Conservation (phyloP, 1,140 invertebrate genomes). For the Meteorus sp. region DNA sequence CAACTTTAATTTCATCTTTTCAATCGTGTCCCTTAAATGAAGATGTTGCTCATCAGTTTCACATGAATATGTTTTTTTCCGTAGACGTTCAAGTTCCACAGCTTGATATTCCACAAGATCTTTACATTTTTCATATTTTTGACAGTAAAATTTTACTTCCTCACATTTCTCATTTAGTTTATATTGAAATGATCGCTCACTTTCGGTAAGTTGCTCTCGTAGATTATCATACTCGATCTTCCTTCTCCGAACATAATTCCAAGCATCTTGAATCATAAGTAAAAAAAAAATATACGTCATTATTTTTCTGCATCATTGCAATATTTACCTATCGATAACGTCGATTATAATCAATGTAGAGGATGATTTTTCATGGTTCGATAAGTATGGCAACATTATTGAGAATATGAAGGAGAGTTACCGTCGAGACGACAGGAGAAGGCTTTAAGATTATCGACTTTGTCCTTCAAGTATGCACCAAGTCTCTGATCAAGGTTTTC, state of each 20-base stretch:
- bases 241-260: background rate
- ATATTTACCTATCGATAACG: too few relatives aligned
- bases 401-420: background rate
- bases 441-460: slow-evolving; percentile 5
- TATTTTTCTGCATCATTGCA: background rate
- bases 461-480: background rate
- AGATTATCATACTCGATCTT: background rate
- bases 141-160: background rate
- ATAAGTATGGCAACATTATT: too few relatives aligned
- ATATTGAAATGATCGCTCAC: background rate
- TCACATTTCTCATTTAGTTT: background rate
- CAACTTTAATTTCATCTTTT: too few relatives aligned
- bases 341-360: too few relatives aligned
- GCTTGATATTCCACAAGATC: too few relatives aligned
- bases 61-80: too few relatives aligned
- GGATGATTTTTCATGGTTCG: too few relatives aligned
- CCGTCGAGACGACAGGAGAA: background rate
- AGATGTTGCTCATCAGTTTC: too few relatives aligned
- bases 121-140: background rate
- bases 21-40: too few relatives aligned
- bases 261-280: background rate
- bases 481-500: slow-evolving; percentile 2
- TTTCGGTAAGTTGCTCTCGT: slow-evolving; percentile 1
- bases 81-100: too few relatives aligned
- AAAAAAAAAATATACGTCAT: too few relatives aligned